phyloP scores from a whole-genome alignment of 2,113 vertebrate genomes.

The Oxyura jamaicensis region DNA sequence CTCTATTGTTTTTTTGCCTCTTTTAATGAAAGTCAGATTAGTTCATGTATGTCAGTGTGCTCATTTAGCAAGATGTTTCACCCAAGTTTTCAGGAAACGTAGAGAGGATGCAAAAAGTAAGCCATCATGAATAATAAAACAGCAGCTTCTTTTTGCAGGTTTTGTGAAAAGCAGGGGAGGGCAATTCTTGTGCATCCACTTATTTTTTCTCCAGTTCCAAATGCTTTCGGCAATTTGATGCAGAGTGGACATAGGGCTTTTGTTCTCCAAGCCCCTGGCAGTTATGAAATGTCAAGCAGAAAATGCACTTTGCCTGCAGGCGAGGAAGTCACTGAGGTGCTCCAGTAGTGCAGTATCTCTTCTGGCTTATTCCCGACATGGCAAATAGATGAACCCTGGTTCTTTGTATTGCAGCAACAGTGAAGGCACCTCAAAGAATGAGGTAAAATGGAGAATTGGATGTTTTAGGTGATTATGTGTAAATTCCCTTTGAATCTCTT shows the following conservation, averaged over 20 bases:
- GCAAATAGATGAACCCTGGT: slow-evolving; percentile 35
- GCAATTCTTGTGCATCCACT: not conserved
- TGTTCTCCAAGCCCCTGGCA: slow-evolving; percentile 24
- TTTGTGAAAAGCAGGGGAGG: not conserved
- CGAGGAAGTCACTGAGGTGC: not conserved
- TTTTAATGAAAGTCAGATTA: not conserved
- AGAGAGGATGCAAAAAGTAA: not conserved
- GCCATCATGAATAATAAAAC: slow-evolving; percentile 24
- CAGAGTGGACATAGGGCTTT: not conserved
- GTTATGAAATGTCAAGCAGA: slow-evolving; percentile 66
- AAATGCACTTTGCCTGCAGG: slow-evolving; percentile 55
- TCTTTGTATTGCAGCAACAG: not conserved
- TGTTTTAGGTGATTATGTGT: not conserved
- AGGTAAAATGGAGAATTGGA: not conserved
- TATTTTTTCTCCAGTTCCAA: not conserved
- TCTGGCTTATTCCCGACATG: not conserved
- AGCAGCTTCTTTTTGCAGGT: not conserved
- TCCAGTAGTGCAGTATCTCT: not conserved
- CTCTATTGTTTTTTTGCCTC: not conserved
- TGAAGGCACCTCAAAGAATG: not conserved
- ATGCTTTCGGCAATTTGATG: not conserved
- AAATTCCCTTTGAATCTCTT: not conserved
- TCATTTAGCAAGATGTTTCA: not conserved
- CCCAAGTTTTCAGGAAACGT: not conserved
- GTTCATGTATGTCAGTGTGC: not conserved